phyloP scores from a whole-genome alignment of 1,140 invertebrate genomes.

The Chrysopa pallens region DNA sequence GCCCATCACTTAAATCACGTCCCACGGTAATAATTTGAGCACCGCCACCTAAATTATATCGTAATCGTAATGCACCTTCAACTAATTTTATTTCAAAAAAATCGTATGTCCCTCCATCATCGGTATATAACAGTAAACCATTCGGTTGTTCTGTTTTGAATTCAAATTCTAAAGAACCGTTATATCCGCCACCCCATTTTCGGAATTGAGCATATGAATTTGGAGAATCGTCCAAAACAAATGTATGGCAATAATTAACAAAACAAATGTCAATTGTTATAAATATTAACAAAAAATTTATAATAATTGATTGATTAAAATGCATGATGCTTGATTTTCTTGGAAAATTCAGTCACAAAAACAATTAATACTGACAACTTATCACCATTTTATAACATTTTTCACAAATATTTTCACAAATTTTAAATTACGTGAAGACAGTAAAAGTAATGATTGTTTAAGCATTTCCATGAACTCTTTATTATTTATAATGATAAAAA shows the following conservation, averaged over 20 bases:
- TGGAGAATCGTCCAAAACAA: slow-evolving; percentile 65
- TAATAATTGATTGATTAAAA: too few species aligned
- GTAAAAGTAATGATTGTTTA: too few species aligned
- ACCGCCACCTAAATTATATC: slow-evolving; percentile 73
- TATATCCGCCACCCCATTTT: slow-evolving; percentile 73
- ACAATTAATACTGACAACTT: too few species aligned
- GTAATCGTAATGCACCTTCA: slow-evolving; percentile 67
- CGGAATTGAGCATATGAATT: slow-evolving; percentile 78
- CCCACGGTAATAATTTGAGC: slow-evolving; percentile 77
- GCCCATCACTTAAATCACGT: slow-evolving; percentile 66
- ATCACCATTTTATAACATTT: too few species aligned
- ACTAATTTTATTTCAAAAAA: slow-evolving; percentile 92
- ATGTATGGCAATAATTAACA: slow-evolving; percentile 13
- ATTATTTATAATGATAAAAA: too few species aligned
- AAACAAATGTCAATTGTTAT: too few species aligned
- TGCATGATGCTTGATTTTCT: too few species aligned
- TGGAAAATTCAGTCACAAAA: too few species aligned
- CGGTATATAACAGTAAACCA: slow-evolving; percentile 77
- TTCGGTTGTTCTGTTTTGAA: slow-evolving; percentile 83
- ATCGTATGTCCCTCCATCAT: slow-evolving; percentile 84
- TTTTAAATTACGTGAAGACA: too few species aligned
- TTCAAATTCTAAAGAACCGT: slow-evolving; percentile 77
- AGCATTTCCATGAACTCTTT: too few species aligned
- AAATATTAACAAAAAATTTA: too few species aligned
- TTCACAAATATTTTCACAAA: too few species aligned